phyloP scores from a whole-genome alignment of 2,113 vertebrate genomes.

The Psittacus erithacus region DNA sequence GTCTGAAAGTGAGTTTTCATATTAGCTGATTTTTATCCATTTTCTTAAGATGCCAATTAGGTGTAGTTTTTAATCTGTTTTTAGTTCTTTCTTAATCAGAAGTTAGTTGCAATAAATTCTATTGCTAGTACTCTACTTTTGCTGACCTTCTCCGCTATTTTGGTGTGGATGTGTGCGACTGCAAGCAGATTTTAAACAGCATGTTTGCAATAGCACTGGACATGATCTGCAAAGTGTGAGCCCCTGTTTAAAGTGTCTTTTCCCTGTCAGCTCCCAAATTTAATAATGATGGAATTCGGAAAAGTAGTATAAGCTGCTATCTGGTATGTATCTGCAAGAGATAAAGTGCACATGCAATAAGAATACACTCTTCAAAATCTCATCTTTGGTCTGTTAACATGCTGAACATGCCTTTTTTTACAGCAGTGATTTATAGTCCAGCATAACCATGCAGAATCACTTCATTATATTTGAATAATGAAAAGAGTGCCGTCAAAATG shows the following conservation, averaged over 20 bases:
- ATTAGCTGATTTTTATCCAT: background rate
- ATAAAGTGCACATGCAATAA: background rate
- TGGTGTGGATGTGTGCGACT: background rate
- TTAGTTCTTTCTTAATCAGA: background rate
- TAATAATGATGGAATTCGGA: constrained; percentile 25
- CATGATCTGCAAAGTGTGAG: background rate
- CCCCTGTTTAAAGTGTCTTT: background rate
- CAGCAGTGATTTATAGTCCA: constrained; percentile 60
- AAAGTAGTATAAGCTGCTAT: background rate
- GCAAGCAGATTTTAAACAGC: background rate
- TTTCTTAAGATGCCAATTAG: background rate
- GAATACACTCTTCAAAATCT: constrained; percentile 1
- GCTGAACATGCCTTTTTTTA: constrained; percentile 39
- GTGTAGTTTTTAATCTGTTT: background rate
- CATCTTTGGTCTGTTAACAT: constrained; percentile 61
- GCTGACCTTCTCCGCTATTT: background rate
- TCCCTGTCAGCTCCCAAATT: background rate
- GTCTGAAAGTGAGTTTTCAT: background rate
- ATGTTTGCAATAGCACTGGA: background rate
- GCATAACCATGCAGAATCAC: constrained; percentile 60
- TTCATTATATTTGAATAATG: constrained; percentile 74
- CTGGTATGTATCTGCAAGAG: background rate
- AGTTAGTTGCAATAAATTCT: background rate
- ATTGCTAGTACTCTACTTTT: background rate
- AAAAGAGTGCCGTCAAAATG: constrained; percentile 62